Percentiles rank a stretch among this genome's conserved stretches.
Evolutionary conservation across 2,113 vertebrate species (phyloP).

Genomic region (Drymodes brunneopygia): DNA sequence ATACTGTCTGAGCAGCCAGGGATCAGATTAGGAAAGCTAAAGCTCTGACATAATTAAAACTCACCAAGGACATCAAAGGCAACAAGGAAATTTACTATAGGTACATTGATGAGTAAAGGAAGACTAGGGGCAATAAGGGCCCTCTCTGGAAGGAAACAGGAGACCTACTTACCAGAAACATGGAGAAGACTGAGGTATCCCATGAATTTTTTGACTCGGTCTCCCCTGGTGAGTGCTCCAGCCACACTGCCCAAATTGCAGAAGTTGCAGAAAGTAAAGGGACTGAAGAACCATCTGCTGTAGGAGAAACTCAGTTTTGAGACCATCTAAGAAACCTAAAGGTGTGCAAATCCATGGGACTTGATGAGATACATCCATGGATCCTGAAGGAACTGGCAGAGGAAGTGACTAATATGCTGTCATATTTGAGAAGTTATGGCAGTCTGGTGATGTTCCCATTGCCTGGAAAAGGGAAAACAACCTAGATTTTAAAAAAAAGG

Average conservation of each 20-base stretch:
- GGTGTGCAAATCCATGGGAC: rapidly evolving
- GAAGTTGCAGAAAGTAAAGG: not conserved
- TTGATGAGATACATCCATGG: not conserved
- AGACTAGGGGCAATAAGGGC: not conserved
- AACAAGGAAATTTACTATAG: not conserved
- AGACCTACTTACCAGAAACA: not conserved
- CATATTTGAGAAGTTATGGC: not conserved
- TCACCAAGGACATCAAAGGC: rapidly evolving
- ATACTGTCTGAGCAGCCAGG: not conserved
- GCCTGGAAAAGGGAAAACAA: not conserved
- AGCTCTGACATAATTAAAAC: not conserved
- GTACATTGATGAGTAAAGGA: not conserved
- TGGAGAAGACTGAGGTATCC: not conserved
- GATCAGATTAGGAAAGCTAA: not conserved
- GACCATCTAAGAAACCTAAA: not conserved
- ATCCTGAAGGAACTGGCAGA: not conserved
- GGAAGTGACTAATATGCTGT: not conserved
- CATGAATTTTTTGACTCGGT: not conserved
- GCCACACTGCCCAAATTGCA: not conserved
- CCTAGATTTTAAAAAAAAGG: not conserved
- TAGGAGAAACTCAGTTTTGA: not conserved
- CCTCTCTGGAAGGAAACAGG: not conserved
- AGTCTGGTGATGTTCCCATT: not conserved
- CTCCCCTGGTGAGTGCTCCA: not conserved
- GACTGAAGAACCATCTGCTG: not conserved